Evolutionary conservation across 2,113 vertebrate species (phyloP).

Genomic region (Aptenodytes patagonicus): DNA sequence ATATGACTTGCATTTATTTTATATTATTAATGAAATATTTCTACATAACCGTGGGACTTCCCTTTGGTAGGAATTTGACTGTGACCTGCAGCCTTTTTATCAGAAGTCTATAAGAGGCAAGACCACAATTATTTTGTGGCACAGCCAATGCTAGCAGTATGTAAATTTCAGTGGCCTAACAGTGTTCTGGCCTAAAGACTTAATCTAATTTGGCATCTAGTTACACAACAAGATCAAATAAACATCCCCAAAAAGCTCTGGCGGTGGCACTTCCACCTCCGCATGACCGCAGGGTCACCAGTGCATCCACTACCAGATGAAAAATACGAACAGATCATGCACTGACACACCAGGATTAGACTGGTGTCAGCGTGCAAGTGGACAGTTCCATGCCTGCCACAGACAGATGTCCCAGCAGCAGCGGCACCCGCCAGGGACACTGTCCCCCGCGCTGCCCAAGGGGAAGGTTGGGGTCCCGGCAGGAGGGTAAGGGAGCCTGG

Average conservation of each 20-base stretch:
- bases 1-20: background rate
- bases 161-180: background rate
- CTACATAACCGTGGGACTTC: accelerated
- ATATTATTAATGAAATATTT: background rate
- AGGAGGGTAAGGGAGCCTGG: background rate
- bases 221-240: background rate
- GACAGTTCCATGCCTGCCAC: background rate
- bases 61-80: background rate
- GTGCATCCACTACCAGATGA: background rate
- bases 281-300: accelerated
- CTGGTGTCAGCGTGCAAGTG: accelerated
- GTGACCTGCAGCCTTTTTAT: background rate
- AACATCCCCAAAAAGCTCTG: background rate
- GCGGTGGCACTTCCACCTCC: background rate
- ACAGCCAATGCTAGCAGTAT: background rate
- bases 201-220: background rate
- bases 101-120: background rate
- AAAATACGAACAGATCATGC: background rate
- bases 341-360: background rate
- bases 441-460: background rate
- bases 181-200: background rate
- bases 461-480: background rate
- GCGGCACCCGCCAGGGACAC: accelerated
- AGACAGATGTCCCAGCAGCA: background rate
- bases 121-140: background rate